Evolutionary conservation across 2,797 vertebrate species (phyloP), one percentile per base, ranked within the genome.

Genomic region (Mionectes olivaceus): DNA sequence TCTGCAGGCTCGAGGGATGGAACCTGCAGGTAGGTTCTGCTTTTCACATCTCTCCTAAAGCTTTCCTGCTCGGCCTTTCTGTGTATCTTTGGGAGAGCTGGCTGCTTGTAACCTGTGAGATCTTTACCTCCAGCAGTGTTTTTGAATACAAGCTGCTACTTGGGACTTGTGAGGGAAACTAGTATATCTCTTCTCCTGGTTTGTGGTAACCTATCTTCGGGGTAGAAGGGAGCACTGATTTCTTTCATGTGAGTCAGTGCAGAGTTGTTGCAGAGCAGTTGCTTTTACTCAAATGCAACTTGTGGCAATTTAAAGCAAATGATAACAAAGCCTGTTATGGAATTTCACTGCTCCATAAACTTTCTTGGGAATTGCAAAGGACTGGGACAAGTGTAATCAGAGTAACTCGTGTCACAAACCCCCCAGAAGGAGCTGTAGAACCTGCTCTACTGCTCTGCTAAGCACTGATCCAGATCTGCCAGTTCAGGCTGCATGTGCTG

Each of bases 401-500:
- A 90, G 41, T 60, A 39, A 47, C 19, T 64, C 28, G 32, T 68
- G 47, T 84, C 63, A 32, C 68, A 82, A 59, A 13, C 23, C 11
- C 14, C 32, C 1, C n/a, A 22, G 47, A 68, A 56, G 8, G 46
- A 82, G 63, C 59, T 61, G 74, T 50, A 91, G 35, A 83, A 79
- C 59, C 46, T 84, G 75, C 35, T 78, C 25, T 44, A 2, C 39
- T 35, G 4, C 52, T 4, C 2, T 83, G 57, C 77, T 33, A 6
- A 68, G 30, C 27, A 9, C 1, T 11, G 73, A 63, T 85, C 33
- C 73, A 33, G 23, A 19, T 39, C 19, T 0, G 1, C 23, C 21
- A 2, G 0, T 35, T 44, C 37, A 24, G 67, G 23, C 59, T 69
- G 22, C 0, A 0, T 27, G 61, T 25, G 8, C 17, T 56, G 32